Evolutionary conservation across 2,113 vertebrate species (phyloP), one percentile per base, ranked within the genome.

Genomic region (Abramis brama): DNA sequence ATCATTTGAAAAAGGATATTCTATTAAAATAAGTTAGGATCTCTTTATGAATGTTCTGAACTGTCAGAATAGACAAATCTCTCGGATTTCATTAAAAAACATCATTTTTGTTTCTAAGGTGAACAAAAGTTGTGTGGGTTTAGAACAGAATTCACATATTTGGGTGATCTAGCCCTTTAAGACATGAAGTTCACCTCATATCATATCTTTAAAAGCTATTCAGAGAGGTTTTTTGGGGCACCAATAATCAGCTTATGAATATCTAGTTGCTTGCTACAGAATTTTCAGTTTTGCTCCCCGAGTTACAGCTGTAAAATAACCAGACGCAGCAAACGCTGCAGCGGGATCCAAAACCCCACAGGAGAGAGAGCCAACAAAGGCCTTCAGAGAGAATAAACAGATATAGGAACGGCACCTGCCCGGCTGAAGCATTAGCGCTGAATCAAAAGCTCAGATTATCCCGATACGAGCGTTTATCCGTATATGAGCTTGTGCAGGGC

Each of bases 381-480:
- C 33, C 68, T 39, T 71, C 23, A 39, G 33, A 71, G 68, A 71
- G 68, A 71, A 43, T 71, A 39, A 43, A 10, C 68, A 71, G 68
- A 71, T 71, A 11, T 23, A 71, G 33, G 19, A 43, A 23, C 33
- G 68, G 23, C 68, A 71, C 68, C 68, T 71, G 68, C 36, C 68
- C 21, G 19, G 23, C 19, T 43, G 33, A 43, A 71, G 68, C 68
- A 71, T 71, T 71, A 71, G 68, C 68, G 36, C 68, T 43, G 33
- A 43, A 71, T 43, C 33, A 71, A 71, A 57, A 71, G 68, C 68
- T 71, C 68, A 71, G 68, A 71, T 71, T 71, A 71, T 71, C 68
- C 68, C 10, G 9, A 43, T 43, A 39, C 33, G 33, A 70, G 30
- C 8, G 68, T 6, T 39, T 39, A 71, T 71, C 68, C 68, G 33